Percentiles rank a stretch among this genome's conserved stretches.
Evolutionary conservation across 2,888 invertebrate species (phyloP).

Genomic region (Lasioglossum malachurum): DNA sequence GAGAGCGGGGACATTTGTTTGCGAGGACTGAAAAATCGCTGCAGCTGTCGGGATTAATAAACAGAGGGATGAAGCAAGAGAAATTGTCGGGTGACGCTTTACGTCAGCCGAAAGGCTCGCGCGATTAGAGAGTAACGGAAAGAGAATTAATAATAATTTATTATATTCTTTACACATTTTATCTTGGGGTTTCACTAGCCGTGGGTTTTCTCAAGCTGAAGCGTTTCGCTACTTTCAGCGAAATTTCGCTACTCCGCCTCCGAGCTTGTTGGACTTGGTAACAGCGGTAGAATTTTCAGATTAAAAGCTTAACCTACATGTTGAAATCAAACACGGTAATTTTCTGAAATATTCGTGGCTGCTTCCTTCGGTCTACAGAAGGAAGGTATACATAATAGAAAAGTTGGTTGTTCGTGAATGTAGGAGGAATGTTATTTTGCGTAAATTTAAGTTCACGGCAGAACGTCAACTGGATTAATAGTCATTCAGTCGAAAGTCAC

Average conservation of each 20-base stretch:
- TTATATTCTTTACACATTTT: not conserved
- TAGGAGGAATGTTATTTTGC: not conserved
- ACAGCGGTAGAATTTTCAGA: slow-evolving; percentile 70
- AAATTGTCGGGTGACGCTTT: not conserved
- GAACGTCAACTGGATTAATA: slow-evolving; percentile 27
- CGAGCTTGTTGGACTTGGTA: slow-evolving; percentile 66
- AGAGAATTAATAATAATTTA: not conserved
- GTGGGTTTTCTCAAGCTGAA: not conserved
- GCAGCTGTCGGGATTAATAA: not conserved
- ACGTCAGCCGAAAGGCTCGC: not conserved
- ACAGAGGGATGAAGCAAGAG: not conserved
- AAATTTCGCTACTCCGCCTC: slow-evolving; percentile 41
- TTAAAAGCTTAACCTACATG: slow-evolving; percentile 65
- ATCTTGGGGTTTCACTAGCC: not conserved
- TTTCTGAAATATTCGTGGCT: slow-evolving; percentile 12
- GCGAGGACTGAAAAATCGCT: not conserved
- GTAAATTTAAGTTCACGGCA: not conserved
- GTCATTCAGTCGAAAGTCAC: slow-evolving; percentile 47
- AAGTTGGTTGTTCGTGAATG: not conserved
- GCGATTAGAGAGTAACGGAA: not conserved
- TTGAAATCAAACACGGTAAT: slow-evolving; percentile 23
- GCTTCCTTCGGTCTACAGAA: not conserved
- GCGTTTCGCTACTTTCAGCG: not conserved
- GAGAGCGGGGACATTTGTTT: not conserved
- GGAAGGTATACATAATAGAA: not conserved